Conservation (phyloP, 2,797 vertebrate species). For the Esox masquinongy region DNA sequence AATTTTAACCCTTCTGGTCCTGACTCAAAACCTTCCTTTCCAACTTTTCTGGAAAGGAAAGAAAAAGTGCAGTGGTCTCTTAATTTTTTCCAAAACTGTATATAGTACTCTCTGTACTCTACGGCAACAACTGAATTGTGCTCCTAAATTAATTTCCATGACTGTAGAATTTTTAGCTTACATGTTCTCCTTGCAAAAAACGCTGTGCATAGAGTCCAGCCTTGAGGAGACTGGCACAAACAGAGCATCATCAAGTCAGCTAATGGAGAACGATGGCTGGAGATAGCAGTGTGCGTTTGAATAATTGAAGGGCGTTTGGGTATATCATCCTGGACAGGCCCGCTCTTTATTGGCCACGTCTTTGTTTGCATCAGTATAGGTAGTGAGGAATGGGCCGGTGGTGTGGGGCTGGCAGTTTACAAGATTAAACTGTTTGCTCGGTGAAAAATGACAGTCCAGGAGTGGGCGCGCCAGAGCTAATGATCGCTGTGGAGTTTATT, state of each 20-base stretch:
- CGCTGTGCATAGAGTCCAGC: neutral
- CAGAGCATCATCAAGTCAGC: neutral
- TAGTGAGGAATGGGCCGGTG: slow-evolving; percentile 45
- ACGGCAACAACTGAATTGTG: too few species aligned
- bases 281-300: slow-evolving; percentile 20
- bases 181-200: neutral
- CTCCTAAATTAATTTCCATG: too few species aligned
- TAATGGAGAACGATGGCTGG: neutral
- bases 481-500: slow-evolving; percentile 43
- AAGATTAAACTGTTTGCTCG: slow-evolving; percentile 62
- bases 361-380: slow-evolving; percentile 16
- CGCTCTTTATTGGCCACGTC: slow-evolving; percentile 28
- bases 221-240: neutral
- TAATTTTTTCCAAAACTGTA: too few species aligned
- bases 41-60: too few species aligned
- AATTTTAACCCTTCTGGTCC: too few species aligned
- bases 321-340: slow-evolving; percentile 27
- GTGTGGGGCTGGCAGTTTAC: slow-evolving; percentile 41
- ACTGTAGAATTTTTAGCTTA: too few species aligned
- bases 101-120: too few species aligned
- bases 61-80: too few species aligned
- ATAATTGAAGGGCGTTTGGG: slow-evolving; percentile 32
- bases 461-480: too few species aligned
- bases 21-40: too few species aligned
- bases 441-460: slow-evolving; percentile 53